Base-by-base conservation (phyloP, 92 coral and sea anemone species). In the Epizoanthus scotinus region DNA sequence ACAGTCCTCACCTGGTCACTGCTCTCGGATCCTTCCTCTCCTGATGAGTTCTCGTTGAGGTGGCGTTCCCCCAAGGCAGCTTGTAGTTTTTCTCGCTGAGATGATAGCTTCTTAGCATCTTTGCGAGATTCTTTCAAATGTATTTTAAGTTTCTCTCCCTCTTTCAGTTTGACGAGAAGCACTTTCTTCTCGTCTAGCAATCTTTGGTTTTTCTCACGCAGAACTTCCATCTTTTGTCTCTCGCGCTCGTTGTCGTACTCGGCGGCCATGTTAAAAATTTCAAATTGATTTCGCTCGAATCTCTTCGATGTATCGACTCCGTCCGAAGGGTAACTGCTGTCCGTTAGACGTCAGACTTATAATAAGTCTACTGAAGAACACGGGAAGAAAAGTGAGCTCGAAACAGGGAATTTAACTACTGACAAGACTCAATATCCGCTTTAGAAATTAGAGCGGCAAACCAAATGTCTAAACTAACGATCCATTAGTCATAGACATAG, bases 91-190 rank as follows among this genome's bases (percentile, higher is more conserved):
- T 90, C 83, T 52, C 73, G 89, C 26, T 82, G 88, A 24, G 77
- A 84, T 49, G 86, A 44, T 54, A 92, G 83, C 60, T 87, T 84
- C 54, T 82, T 83, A 18, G 89, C 83, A 38, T 84, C 91, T 72
- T 83, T 84, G 31, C 90, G 84, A 25, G 92, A 78, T 66, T 88
- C 89, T 58, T 60, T 84, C 13, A 93, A 91, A 40, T 90, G 63
- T 8, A 60, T 7, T 70, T 93, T 93, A 14, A 90, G 75, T 49
- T n/a, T 56, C 25, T 90, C 90, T 83, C 94, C 90, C 42, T 88
- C 78, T 40, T 62, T 65, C 10, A 88, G 36, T n/a, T 73, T 81
- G 21, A 84, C 54, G 31, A 88, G 89, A 26, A 84, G 86, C 40
- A 72, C 54, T 7, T 79, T 25, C 60, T 73, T 79, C 42, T 88